Conservation (phyloP, 2,888 invertebrate species). For the Dione juno region DNA sequence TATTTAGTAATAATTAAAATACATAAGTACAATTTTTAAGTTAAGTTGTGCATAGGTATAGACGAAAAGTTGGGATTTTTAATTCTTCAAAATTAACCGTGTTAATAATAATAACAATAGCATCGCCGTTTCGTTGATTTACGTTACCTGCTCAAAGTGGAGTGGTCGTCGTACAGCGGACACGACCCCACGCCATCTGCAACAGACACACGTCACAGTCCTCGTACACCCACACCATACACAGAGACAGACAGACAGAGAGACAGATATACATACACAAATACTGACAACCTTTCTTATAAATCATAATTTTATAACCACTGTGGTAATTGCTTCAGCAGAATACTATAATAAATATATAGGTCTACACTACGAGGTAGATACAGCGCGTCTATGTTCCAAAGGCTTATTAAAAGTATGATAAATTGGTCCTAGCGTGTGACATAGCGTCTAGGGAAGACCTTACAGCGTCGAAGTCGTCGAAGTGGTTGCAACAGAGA, state of each 20-base stretch:
- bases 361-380: no score
- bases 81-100: no score
- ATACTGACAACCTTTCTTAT: background rate
- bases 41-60: no score
- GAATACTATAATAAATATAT: no score
- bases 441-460: background rate
- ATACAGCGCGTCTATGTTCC: no score
- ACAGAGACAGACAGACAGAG: no score
- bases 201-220: slow-evolving; percentile 22
- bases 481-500: slow-evolving; percentile 18
- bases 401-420: background rate
- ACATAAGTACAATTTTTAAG: no score
- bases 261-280: background rate
- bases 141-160: slow-evolving; percentile 57
- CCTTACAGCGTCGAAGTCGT: slow-evolving; percentile 21
- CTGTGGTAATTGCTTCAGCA: background rate
- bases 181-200: slow-evolving; percentile 39
- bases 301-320: background rate
- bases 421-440: background rate
- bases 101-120: no score
- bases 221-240: background rate
- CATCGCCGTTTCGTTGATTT: background rate
- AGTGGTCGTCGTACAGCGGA: slow-evolving; percentile 54
- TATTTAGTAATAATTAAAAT: no score
- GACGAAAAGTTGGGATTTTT: no score